Conservation (phyloP, 2,113 vertebrate genomes). For the Oreotrochilus melanogaster region DNA sequence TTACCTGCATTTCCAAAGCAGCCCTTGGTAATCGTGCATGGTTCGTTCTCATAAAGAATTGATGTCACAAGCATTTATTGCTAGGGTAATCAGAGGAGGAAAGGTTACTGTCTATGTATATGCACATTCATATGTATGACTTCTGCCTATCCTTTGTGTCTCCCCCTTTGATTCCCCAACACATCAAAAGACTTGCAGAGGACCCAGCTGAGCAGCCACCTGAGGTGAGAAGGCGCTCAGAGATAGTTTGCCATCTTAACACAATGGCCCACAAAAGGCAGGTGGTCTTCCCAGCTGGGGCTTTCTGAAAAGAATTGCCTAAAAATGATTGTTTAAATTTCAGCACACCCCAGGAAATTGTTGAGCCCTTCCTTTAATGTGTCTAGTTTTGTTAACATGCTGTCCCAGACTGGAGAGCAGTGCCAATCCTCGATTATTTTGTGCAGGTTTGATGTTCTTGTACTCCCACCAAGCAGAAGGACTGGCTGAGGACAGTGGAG, state of each 20-base stretch:
- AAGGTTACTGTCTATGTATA: slow-evolving; percentile 58
- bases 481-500: not conserved
- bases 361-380: not conserved
- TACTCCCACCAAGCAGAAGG: not conserved
- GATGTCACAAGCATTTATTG: slow-evolving; percentile 60
- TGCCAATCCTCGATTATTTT: not conserved
- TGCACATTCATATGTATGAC: slow-evolving; percentile 49
- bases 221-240: accelerated
- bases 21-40: not conserved
- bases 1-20: not conserved
- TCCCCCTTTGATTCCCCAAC: slow-evolving; percentile 1
- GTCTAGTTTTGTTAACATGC: not conserved
- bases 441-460: accelerated
- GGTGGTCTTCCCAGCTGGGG: slow-evolving; percentile 14
- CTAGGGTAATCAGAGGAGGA: slow-evolving; percentile 35
- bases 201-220: not conserved
- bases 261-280: slow-evolving; percentile 38
- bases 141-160: slow-evolving; percentile 17
- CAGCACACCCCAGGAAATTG: not conserved
- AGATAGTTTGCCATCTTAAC: not conserved
- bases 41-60: slow-evolving; percentile 52
- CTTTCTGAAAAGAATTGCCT: not conserved
- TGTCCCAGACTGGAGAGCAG: not conserved
- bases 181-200: slow-evolving; percentile 5
- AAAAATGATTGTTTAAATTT: slow-evolving; percentile 34